Evolutionary conservation across 2,888 invertebrate species (phyloP), one percentile per base, ranked within the genome.

Genomic region (Lithophane semibrunnea): DNA sequence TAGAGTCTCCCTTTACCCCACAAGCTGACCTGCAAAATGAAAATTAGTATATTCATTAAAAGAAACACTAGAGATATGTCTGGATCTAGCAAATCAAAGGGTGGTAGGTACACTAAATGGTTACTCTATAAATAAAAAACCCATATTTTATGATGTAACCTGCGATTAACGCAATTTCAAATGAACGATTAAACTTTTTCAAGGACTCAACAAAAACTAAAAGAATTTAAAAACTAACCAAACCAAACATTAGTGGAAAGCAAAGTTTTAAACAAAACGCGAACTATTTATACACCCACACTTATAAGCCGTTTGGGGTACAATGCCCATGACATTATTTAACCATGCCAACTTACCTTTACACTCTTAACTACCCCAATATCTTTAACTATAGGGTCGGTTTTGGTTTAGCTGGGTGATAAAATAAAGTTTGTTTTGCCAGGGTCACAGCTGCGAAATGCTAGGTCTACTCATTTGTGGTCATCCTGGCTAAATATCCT

Each of bases 401-500:
- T 10, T 44, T 66, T 79, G 0, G 10, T 52, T 2, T 60, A 29
- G 12, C 0, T 0, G 5, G 16, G 3, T 54, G 0, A 7, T 29
- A 1, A 10, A 13, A 29, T 12, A 52, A 82, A 80, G 74, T 76
- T 85, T 73, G 75, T 72, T 78, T 67, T 37, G 29, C 47, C 44
- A 56, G 86, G 88, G 94, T 87, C 94, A 86, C 94, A 94, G 93
- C 94, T 94, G 95, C 80, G 91, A 91, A 90, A 88, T 88, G 89
- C 91, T 92, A 91, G 93, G 92, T 90, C 91, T 90, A 92, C 92
- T 90, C 91, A 91, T 93, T 94, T 94, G 94, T 88, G 95, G 94
- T 93, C 86, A 88, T 79, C 86, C 89, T 88, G 92, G 91, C 94
- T 94, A 93, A 94, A 94, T 93, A 93, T 91, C 90, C 89, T 92